Evolutionary conservation across 2,113 vertebrate genomes (phyloP).

Genomic region (Meleagris gallopavo): DNA sequence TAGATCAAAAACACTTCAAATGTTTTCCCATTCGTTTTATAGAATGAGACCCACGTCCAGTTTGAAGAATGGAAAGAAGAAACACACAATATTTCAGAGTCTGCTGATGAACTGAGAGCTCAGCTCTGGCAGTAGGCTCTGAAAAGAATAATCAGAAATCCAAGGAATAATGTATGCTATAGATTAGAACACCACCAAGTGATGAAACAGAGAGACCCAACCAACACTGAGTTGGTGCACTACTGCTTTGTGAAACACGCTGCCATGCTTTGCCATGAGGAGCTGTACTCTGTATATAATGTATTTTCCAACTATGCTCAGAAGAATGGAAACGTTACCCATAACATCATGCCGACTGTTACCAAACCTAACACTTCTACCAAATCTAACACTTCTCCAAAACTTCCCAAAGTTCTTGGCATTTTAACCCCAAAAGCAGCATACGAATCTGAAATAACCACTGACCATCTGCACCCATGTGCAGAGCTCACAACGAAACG

Average conservation of each 20-base stretch:
- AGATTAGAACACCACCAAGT: accelerated
- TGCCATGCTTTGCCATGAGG: accelerated
- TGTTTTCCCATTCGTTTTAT: accelerated
- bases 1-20: background rate
- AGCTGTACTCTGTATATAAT: accelerated
- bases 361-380: accelerated
- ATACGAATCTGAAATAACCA: background rate
- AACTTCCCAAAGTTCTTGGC: background rate
- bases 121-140: accelerated
- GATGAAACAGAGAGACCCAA: accelerated
- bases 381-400: accelerated
- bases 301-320: accelerated
- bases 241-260: accelerated
- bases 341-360: accelerated
- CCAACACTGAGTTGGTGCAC: accelerated
- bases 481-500: accelerated
- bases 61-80: accelerated
- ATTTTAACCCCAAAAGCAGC: background rate
- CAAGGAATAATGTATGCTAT: accelerated
- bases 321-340: background rate
- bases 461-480: accelerated
- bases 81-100: accelerated
- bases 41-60: background rate
- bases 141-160: accelerated
- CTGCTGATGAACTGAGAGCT: accelerated